Evolutionary conservation across 2,888 invertebrate genomes (phyloP), one percentile per base, ranked within the genome.

Genomic region (Drosophila vallismaia): DNA sequence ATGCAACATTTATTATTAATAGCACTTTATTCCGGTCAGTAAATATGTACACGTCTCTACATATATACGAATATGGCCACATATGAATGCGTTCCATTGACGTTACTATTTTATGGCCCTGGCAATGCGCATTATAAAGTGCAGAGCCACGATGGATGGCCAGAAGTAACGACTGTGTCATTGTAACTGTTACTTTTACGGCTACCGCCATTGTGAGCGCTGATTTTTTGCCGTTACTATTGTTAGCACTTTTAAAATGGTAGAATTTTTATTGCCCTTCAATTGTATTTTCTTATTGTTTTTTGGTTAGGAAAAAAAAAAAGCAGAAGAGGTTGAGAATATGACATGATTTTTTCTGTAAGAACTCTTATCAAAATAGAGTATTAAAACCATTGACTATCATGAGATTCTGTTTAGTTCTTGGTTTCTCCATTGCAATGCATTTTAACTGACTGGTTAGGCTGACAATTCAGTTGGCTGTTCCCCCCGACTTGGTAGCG

Each of bases 1-100:
- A 48, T 62, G 86, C 76, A 64, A 76, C 89, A 88, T 88, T 89
- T 88, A 88, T 88, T 86, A 86, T 88, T 86, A 89, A 89, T 88
- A 77, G 79, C 80, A 62, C 75, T 86, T 79, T 77, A 77, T 86
- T 86, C 80, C 88, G 88, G 88, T 58, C 86, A 72, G 75, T 19
- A 24, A 33, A 45, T 29, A 26, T 38, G 28, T 24, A 42, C 45
- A 46, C 46, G 46, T 26, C 29, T n/a, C 5, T 28, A 28, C 28
- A 33, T 64, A 52, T 28, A 29, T 12, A 38, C 42, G 54, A 55
- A 36, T 50, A 48, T 71, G 48, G 24, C 12, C 46, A 76, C 71
- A 73, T 83, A 74, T 80, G 75, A 83, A 74, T 84, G 79, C 77
- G 69, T 49, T 84, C 69, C 87, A 79, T 77, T 83, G 88, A 86